Evolutionary conservation across 2,797 vertebrate species (phyloP), one percentile per base, ranked within the genome.

Genomic region (Cyprinella venusta): DNA sequence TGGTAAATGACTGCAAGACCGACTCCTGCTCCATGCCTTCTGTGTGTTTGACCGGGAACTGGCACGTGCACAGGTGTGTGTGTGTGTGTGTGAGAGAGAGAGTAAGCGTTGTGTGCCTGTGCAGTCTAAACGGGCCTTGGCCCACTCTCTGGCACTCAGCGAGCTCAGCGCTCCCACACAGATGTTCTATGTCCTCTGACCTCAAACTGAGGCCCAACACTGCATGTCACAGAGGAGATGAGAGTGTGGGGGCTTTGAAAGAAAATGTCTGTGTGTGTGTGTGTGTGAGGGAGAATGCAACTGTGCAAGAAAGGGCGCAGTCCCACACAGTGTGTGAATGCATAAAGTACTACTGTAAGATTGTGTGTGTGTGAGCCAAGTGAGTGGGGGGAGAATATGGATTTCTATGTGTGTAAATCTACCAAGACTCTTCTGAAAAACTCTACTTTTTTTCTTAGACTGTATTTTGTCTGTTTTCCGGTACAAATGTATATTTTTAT

Each of bases 131-230:
- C 81, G 85, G 86, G 87, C 86, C 87, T 82, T 87, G 84, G 87
- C 83, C 87, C 72, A 42, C 65, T 82, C 86, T 88, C 84, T 87
- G 69, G 76, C 78, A 71, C 56, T 69, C 80, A 81, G 52, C 78
- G 75, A 84, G 76, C 87, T 83, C 74, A 81, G 84, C 63, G 81
- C 86, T 89, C 87, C 87, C 88, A 89, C 89, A 89, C 89, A 91
- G 90, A 90, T 91, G 90, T 91, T 90, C 88, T 64, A 52, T 86
- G 89, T 86, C 89, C 90, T 90, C 84, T 90, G 89, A 91, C 88
- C 89, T 87, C 52, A 82, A 81, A 76, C 88, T 80, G 84, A 81
- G 85, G 89, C 88, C 80, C 83, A 87, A 67, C 63, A 24, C 76
- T 72, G 86, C 82, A 72, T 80, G 77, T 84, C 61, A 67, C 84